phyloP scores from a whole-genome alignment of 2,797 vertebrate species.

The Zalophus californianus region DNA sequence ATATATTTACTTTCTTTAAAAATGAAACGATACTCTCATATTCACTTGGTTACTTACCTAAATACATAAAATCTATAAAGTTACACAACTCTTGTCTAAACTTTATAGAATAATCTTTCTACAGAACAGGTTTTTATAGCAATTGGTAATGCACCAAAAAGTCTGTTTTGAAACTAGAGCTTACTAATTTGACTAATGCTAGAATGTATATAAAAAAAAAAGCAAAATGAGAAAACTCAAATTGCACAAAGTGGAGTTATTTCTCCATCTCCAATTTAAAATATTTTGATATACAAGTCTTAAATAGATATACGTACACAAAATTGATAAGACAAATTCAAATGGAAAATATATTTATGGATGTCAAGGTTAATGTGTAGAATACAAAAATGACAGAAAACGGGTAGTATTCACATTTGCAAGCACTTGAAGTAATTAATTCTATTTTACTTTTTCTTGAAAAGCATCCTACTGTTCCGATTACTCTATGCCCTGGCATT shows the following conservation, averaged over 20 bases:
- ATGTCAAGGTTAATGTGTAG: neutral
- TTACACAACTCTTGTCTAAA: neutral
- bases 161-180: neutral
- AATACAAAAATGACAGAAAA: slow-evolving; percentile 11
- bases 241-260: neutral
- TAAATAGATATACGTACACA: neutral
- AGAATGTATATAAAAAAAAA: neutral
- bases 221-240: slow-evolving; percentile 10
- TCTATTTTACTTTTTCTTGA: slow-evolving; percentile 12
- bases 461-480: neutral
- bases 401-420: neutral
- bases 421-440: slow-evolving; percentile 36
- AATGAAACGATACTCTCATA: neutral
- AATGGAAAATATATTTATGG: neutral
- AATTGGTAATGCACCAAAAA: neutral
- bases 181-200: neutral
- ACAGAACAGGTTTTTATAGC: neutral
- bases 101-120: neutral
- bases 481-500: neutral
- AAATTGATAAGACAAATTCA: slow-evolving; percentile 28
- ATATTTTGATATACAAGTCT: neutral
- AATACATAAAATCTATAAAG: slow-evolving; percentile 5
- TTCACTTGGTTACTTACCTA: neutral
- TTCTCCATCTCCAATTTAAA: slow-evolving; percentile 32
- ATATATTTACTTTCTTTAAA: neutral